These are phyloP conservation scores for Teleopsis dalmanni DNA, from an alignment of 1,140 invertebrate genomes.

Conservation along the genomic window DNA sequence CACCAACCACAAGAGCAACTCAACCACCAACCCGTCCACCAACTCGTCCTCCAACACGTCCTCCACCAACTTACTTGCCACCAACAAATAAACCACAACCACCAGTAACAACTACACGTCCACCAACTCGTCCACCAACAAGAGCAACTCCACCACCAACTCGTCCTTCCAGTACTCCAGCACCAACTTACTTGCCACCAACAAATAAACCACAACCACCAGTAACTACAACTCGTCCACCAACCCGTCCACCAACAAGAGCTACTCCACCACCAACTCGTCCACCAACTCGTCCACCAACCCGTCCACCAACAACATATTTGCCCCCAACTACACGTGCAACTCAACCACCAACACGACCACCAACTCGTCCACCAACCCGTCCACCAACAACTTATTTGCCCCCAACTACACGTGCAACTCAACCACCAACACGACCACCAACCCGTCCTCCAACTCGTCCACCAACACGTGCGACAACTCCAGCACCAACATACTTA, in stretches of 20 bases:
- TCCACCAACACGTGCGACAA: conserved; percentile 3
- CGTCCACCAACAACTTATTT: conserved; percentile 10
- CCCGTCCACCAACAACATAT: too few relatives aligned
- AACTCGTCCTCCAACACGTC: background rate
- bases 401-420: conserved; percentile 10
- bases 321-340: background rate
- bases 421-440: conserved; percentile 3
- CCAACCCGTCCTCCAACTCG: conserved; percentile 3
- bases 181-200: conserved; percentile 24
- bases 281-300: background rate
- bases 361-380: conserved; percentile 4
- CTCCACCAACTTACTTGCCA: background rate
- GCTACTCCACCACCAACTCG: background rate
- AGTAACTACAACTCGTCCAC: conserved; percentile 12
- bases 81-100: conserved; percentile 12
- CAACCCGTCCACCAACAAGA: background rate
- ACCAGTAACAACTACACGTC: background rate
- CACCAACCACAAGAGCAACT: conserved; percentile 23
- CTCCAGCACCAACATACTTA: conserved; percentile 5
- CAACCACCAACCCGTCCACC: conserved; percentile 15
- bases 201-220: conserved; percentile 20
- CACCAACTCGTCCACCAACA: conserved; percentile 7
- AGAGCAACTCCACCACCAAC: conserved; percentile 3
- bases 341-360: background rate
- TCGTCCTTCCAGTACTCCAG: background rate